Evolutionary conservation across 1,140 invertebrate genomes (phyloP), one percentile per base, ranked within the genome.

Genomic region (Drosophila pseudoananassae): DNA sequence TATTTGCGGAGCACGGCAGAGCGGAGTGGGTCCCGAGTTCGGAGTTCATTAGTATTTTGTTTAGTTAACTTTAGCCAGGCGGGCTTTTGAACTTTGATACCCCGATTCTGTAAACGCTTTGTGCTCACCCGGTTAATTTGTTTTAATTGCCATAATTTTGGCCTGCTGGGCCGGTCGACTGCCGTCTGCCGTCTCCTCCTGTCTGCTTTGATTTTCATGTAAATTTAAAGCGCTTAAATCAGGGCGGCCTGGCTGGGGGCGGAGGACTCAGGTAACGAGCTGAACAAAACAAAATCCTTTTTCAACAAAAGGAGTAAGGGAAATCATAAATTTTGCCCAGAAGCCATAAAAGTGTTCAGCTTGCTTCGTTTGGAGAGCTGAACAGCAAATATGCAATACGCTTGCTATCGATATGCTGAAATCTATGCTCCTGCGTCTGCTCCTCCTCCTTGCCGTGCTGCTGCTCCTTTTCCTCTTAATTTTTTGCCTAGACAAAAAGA

Each of bases 291-390:
- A 51, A 87, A 85, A 88, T 87, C 83, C 83, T 81, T 87, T 87
- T 72, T 74, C 71, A 76, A 83, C 81, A 85, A 83, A 81, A 74
- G 55, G 53, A 82, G 78, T 75, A 71, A 80, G 69, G 51, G 83
- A 82, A 87, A 82, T 82, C 82, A 87, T 87, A 87, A 88, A 88
- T 87, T 83, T 88, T 79, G 83, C 66, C 82, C 78, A 83, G 78
- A 66, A 87, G 83, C 78, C 83, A 87, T 87, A 87, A 88, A 87
- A 84, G 81, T 76, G 73, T 61, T 65, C 53, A 38, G 55, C 40
- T 64, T 47, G 57, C 57, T 52, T 51, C 57, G 47, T 58, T 57
- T 27, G 14, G 55, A 45, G 58, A 74, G 53, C 71, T 65, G 55
- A 59, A 77, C 76, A 66, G 72, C 60, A 72, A 81, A 81, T 81